Base-by-base conservation (phyloP, 1,140 invertebrate species). In the Temnothorax longispinosus region DNA sequence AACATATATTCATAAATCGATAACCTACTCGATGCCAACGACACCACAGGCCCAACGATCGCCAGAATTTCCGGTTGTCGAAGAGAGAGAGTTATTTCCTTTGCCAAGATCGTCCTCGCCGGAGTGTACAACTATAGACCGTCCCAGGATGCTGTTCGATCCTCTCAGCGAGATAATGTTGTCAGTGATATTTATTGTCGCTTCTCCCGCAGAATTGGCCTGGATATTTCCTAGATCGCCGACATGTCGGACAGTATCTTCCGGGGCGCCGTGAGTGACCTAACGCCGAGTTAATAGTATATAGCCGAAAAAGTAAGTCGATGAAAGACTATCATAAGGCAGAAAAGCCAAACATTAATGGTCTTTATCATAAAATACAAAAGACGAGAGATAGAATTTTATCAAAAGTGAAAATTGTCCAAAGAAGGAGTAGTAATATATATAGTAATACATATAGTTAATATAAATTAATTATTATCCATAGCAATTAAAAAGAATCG, bases 201-300 rank as follows among this genome's bases (percentile, higher is more conserved):
- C 96, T 11, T 96, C 93, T n/a, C 97, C 96, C n/a, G 96, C 90
- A 0, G 92, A 92, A 88, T 97, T 96, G 4, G 97, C 97, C 18
- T 95, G 93, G 56, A 99, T 96, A 93, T 99, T 99, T 18, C 99
- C 99, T 47, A 99, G 95, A 95, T 99, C 99, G 18, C 99, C 99
- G 35, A 98, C 97, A 93, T 99, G 99, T 76, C 98, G 97, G 11
- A 96, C 94, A 2, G 95, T 91, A 89, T 97, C 97, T 10, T 95
- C 89, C 3, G 97, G 97, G 27, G 96, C 97, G 38, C 98, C 98
- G 91, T 99, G 98, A 32, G 96, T 93, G 86, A 96, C 95, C 97
- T 98, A 94, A 38, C 3, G n/a, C n/a, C n/a, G 21, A 8, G 11
- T 67, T 38, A 67, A 75, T 41, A 54, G 5, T 64, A 27, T 78